Conservation (phyloP, 2,113 vertebrate species). For the Colistium nudipinnis region DNA sequence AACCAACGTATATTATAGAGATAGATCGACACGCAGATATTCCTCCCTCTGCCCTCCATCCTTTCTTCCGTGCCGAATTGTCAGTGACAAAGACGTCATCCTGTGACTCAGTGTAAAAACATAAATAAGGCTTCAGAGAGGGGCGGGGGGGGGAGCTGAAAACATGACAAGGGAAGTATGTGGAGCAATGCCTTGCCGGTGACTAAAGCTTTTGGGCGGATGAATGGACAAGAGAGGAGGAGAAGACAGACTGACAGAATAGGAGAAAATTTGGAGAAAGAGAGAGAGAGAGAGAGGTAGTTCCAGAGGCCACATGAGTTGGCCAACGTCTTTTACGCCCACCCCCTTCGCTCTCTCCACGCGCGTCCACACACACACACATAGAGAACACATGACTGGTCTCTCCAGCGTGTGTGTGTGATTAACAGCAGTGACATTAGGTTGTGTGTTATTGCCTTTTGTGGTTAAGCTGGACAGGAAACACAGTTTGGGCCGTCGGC, state of each 20-base stretch:
- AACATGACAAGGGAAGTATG: slow-evolving; percentile 71
- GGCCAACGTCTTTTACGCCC: slow-evolving; percentile 43
- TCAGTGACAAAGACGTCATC: slow-evolving; percentile 56
- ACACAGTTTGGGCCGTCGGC: slow-evolving; percentile 69
- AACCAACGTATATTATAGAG: neutral
- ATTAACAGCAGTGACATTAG: slow-evolving; percentile 67
- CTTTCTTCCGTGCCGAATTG: slow-evolving; percentile 50
- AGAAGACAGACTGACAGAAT: slow-evolving; percentile 21
- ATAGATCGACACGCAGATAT: neutral
- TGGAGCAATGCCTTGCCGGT: slow-evolving; percentile 67
- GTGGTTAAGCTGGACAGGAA: slow-evolving; percentile 78
- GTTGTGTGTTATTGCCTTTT: slow-evolving; percentile 77
- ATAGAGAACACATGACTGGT: slow-evolving; percentile 53
- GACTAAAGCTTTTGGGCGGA: slow-evolving; percentile 70
- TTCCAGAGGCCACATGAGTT: slow-evolving; percentile 67
- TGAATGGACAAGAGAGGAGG: slow-evolving; percentile 23
- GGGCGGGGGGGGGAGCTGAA: slow-evolving; percentile 38
- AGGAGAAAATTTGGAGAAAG: too few relatives aligned
- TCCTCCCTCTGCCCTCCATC: slow-evolving; percentile 9
- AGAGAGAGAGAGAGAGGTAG: slow-evolving; percentile 52
- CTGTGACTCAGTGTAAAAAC: slow-evolving; percentile 72
- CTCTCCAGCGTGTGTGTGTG: slow-evolving; percentile 58
- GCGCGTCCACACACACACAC: neutral
- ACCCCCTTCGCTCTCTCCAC: slow-evolving; percentile 23
- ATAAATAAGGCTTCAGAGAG: slow-evolving; percentile 56